Evolutionary conservation across 2,113 vertebrate species (phyloP).

Genomic region (Colistium nudipinnis): DNA sequence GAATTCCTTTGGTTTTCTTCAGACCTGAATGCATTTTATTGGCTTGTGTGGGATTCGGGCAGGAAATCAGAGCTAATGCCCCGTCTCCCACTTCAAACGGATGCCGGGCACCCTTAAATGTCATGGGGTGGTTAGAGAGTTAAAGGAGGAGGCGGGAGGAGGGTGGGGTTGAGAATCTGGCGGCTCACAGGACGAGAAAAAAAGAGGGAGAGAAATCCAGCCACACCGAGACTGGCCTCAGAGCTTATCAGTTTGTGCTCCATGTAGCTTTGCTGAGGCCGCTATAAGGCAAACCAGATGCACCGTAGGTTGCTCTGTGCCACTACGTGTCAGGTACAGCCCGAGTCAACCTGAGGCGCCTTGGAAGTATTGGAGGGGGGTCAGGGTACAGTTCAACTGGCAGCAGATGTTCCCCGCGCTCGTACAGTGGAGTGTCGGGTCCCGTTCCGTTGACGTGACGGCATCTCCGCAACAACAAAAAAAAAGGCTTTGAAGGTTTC

Average conservation of each 20-base stretch:
- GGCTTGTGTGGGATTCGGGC: constrained; percentile 81
- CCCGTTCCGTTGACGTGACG: constrained; percentile 32
- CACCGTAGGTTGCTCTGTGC: constrained; percentile 52
- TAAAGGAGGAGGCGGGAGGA: constrained; percentile 56
- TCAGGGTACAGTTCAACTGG: constrained; percentile 49
- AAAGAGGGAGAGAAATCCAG: constrained; percentile 63
- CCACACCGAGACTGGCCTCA: constrained; percentile 44
- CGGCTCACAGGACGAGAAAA: constrained; percentile 16
- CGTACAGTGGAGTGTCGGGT: constrained; percentile 33
- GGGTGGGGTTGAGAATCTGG: constrained; percentile 22
- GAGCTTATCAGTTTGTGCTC: constrained; percentile 71
- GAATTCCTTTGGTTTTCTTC: constrained; percentile 74
- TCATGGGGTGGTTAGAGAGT: constrained; percentile 77
- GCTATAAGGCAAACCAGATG: constrained; percentile 79
- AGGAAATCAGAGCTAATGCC: constrained; percentile 84
- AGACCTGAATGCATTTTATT: constrained; percentile 79
- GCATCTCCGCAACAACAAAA: too few relatives aligned
- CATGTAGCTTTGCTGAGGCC: constrained; percentile 56
- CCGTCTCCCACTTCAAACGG: constrained; percentile 80
- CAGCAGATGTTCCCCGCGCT: constrained; percentile 58
- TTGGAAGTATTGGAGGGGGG: constrained; percentile 51
- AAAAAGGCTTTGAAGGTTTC: constrained; percentile 36
- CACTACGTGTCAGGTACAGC: constrained; percentile 74
- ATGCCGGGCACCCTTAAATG: constrained; percentile 82
- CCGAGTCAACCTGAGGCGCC: constrained; percentile 63